Evolutionary conservation across 2,888 invertebrate species (phyloP).

Genomic region (Chymomyza amoena): DNA sequence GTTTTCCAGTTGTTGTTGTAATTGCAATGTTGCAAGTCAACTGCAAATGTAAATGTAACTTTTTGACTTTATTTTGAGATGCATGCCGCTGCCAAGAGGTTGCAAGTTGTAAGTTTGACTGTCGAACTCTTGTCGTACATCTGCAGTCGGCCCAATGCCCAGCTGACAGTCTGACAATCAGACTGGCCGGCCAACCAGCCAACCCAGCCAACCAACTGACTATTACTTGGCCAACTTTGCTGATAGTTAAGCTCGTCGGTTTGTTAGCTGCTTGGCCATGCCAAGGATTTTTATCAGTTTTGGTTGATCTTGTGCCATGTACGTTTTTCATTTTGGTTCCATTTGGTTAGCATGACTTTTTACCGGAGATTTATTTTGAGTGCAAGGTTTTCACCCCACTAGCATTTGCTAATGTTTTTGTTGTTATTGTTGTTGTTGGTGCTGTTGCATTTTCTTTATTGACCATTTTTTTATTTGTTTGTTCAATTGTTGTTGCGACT

Average conservation of each 20-base stretch:
- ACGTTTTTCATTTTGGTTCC: constrained; percentile 54
- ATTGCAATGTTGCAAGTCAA: neutral
- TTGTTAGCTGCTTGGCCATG: constrained; percentile 2
- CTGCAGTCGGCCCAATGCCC: neutral
- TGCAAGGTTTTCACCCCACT: neutral
- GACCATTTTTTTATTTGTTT: constrained; percentile 18
- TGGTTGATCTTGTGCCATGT: constrained; percentile 57
- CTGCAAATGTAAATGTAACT: constrained; percentile 14
- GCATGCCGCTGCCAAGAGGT: constrained; percentile 25
- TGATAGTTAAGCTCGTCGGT: neutral
- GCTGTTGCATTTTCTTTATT: constrained; percentile 21
- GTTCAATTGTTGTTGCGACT: constrained; percentile 13
- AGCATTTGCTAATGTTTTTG: constrained; percentile 3
- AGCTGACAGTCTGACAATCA: neutral
- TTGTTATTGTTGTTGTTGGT: neutral
- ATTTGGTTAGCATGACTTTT: constrained; percentile 9
- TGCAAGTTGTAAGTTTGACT: constrained; percentile 38
- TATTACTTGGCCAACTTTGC: neutral
- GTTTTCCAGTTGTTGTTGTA: constrained; percentile 6
- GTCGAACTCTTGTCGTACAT: constrained; percentile 8
- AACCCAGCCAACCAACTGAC: neutral
- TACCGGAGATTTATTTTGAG: constrained; percentile 24
- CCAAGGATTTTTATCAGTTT: constrained; percentile 41
- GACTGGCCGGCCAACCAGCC: neutral
- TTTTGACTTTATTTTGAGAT: constrained; percentile 9